Evolutionary conservation across 1,140 invertebrate genomes (phyloP).

Genomic region (Schlechtendalia chinensis): DNA sequence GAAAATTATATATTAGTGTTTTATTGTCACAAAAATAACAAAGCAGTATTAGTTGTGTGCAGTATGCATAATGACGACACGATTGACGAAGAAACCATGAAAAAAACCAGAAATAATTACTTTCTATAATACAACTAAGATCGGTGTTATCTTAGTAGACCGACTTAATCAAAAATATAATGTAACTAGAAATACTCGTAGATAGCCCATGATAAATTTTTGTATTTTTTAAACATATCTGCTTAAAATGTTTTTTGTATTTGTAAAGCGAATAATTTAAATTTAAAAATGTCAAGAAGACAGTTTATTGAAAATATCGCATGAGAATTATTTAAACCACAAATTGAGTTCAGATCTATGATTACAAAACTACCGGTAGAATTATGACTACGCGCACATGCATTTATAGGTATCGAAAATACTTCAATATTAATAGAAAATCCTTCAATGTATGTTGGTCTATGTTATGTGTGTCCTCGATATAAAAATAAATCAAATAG

Average conservation of each 20-base stretch:
- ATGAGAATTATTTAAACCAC: no score
- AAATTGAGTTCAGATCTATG: neutral
- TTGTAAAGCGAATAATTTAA: slow-evolving; percentile 29
- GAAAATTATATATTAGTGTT: neutral
- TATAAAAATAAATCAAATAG: slow-evolving; percentile 15
- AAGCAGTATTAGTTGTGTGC: no score
- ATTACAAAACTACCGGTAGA: slow-evolving; percentile 8
- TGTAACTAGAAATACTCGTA: slow-evolving; percentile 57
- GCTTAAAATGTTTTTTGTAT: slow-evolving; percentile 25
- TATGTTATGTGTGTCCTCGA: slow-evolving; percentile 5
- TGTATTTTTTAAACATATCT: slow-evolving; percentile 58
- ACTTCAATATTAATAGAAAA: no score
- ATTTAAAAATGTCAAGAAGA: neutral
- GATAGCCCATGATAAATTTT: slow-evolving; percentile 60
- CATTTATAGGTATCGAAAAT: slow-evolving; percentile 1
- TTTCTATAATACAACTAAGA: slow-evolving; percentile 57
- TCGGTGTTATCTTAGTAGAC: slow-evolving; percentile 58
- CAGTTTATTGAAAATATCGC: slow-evolving; percentile 20
- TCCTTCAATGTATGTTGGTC: no score
- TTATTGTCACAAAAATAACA: no score
- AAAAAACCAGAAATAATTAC: no score
- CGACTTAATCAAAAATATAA: slow-evolving; percentile 58
- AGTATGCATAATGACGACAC: no score
- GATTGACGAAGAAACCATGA: no score
- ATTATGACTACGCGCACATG: neutral